A percentile compares a stretch with the other conserved stretches of the same genome.
Evolutionary conservation across 1,140 invertebrate species (phyloP).

Genomic region (Archivesica marissinica): DNA sequence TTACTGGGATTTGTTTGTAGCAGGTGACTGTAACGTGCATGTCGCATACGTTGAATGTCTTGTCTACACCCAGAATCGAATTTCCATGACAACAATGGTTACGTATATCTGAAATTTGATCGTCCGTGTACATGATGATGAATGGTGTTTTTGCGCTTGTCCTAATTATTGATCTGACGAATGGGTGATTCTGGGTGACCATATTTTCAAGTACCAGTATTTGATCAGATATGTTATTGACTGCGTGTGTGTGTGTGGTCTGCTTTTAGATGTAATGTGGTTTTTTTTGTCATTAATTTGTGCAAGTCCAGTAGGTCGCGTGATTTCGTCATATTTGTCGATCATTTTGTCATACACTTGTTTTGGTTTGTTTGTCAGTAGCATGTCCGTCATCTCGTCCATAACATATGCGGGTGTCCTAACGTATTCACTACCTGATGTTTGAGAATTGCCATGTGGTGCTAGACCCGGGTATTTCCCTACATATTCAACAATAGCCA

Average conservation of each 20-base stretch:
- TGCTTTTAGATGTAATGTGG: slow-evolving; percentile 14
- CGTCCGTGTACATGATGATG: slow-evolving; percentile 61
- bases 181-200: slow-evolving; percentile 25
- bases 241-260: background rate
- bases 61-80: slow-evolving; percentile 57
- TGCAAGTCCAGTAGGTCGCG: slow-evolving; percentile 10
- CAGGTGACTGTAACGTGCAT: slow-evolving; percentile 54
- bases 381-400: no score
- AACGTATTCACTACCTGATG: no score
- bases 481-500: no score
- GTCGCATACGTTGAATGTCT: slow-evolving; percentile 63
- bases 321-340: slow-evolving; percentile 54
- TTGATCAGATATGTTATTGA: slow-evolving; percentile 61
- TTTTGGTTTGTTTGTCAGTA: no score
- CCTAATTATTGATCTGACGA: slow-evolving; percentile 51
- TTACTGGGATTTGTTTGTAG: slow-evolving; percentile 39
- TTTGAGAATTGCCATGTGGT: no score
- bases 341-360: slow-evolving; percentile 45
- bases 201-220: slow-evolving; percentile 50
- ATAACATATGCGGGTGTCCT: no score
- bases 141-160: slow-evolving; percentile 29
- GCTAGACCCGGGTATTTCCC: no score
- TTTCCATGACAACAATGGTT: no score
- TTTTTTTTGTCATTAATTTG: slow-evolving; percentile 53
- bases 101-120: slow-evolving; percentile 47